phyloP scores from a whole-genome alignment of 2,888 invertebrate genomes.

The Bombylius discolor region DNA sequence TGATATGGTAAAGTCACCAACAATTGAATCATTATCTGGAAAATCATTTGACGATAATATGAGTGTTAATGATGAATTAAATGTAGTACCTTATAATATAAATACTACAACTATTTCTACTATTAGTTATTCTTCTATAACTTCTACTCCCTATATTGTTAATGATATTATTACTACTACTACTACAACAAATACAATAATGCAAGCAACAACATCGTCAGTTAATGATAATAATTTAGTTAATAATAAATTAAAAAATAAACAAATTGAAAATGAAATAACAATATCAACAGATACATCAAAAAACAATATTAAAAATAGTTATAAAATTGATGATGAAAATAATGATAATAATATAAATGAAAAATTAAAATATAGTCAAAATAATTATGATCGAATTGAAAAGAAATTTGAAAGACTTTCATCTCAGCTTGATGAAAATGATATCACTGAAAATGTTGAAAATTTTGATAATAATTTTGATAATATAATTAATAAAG shows the following conservation, averaged over 20 bases:
- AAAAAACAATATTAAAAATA: neutral
- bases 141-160: neutral
- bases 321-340: neutral
- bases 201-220: neutral
- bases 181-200: neutral
- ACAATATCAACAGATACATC: neutral
- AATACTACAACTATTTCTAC: neutral
- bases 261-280: neutral
- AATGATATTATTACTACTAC: neutral
- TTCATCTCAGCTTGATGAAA: slow-evolving; percentile 26
- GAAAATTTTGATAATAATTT: slow-evolving; percentile 28
- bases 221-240: neutral
- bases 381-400: slow-evolving; percentile 24
- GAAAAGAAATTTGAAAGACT: slow-evolving; percentile 33
- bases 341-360: neutral
- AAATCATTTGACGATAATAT: slow-evolving; percentile 36
- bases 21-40: slow-evolving; percentile 36
- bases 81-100: neutral
- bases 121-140: slow-evolving; percentile 4
- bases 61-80: slow-evolving; percentile 28
- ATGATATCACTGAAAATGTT: slow-evolving; percentile 20
- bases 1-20: slow-evolving; percentile 34
- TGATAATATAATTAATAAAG: slow-evolving; percentile 28
- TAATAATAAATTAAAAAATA: neutral
- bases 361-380: slow-evolving; percentile 3